Conservation (phyloP, 2,113 vertebrate species). For the Himantopus leucocephalus region DNA sequence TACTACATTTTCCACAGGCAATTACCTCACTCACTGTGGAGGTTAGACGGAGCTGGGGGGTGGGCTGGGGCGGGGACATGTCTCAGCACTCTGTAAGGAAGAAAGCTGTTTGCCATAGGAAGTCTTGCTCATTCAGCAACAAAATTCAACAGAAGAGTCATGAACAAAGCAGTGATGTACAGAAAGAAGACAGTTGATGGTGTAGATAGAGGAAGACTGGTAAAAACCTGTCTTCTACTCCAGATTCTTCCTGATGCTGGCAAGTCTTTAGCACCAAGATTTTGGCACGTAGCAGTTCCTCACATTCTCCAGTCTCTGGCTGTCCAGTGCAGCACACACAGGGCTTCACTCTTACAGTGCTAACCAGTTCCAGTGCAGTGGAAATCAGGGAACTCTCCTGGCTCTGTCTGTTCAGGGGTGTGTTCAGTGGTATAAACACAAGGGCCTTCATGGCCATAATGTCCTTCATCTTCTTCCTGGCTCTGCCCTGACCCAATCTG, state of each 20-base stretch:
- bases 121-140: not conserved
- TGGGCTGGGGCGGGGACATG: rapidly evolving
- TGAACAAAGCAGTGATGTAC: not conserved
- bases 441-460: not conserved
- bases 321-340: not conserved
- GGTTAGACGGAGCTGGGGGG: rapidly evolving
- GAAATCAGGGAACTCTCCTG: not conserved
- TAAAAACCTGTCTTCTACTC: not conserved
- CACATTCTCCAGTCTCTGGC: not conserved
- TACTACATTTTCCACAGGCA: not conserved
- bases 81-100: not conserved
- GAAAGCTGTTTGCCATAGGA: not conserved
- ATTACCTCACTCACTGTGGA: not conserved
- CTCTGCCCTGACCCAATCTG: not conserved
- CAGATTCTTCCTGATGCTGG: not conserved
- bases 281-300: not conserved
- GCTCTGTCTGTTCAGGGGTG: not conserved
- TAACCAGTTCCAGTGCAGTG: not conserved
- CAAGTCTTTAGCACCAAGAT: not conserved
- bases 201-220: not conserved
- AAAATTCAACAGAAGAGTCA: not conserved
- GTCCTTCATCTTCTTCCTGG: not conserved
- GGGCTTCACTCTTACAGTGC: not conserved
- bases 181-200: not conserved
- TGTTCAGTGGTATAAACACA: not conserved